Evolutionary conservation across 1,140 invertebrate species (phyloP).

Genomic region (Dermatophagoides farinae): DNA sequence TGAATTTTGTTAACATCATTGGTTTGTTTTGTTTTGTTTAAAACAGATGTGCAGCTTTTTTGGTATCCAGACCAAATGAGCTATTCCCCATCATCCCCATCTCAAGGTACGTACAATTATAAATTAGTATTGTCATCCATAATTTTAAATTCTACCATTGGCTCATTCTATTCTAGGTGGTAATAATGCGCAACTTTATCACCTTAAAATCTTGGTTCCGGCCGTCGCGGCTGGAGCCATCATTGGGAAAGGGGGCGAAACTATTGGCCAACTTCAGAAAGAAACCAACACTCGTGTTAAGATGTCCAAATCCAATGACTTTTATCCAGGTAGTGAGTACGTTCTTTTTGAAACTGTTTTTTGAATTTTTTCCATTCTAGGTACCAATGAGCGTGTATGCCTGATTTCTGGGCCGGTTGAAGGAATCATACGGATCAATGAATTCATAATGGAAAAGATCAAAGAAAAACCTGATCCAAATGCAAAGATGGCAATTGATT

Average conservation of each 20-base stretch:
- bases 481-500: slow-evolving; percentile 41
- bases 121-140: too few species aligned
- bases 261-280: slow-evolving; percentile 86
- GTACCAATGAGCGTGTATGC: slow-evolving; percentile 88
- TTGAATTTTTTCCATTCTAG: slow-evolving; percentile 29
- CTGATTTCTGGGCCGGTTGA: slow-evolving; percentile 84
- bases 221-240: slow-evolving; percentile 87
- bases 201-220: slow-evolving; percentile 87
- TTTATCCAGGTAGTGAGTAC: slow-evolving; percentile 67
- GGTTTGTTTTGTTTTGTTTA: background rate
- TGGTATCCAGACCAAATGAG: slow-evolving; percentile 16
- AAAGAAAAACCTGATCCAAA: slow-evolving; percentile 86
- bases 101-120: slow-evolving; percentile 12
- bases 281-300: slow-evolving; percentile 83
- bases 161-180: background rate
- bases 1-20: background rate
- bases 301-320: slow-evolving; percentile 95
- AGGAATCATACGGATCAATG: slow-evolving; percentile 74
- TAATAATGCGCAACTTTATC: slow-evolving; percentile 12
- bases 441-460: slow-evolving; percentile 95
- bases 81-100: slow-evolving; percentile 12
- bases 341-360: slow-evolving; percentile 1
- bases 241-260: slow-evolving; percentile 91
- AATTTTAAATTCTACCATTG: too few species aligned
- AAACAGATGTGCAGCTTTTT: slow-evolving; percentile 7